Percentiles rank a stretch among this genome's conserved stretches.
These are phyloP conservation scores for Dipodomys spectabilis DNA, from an alignment of 2,113 vertebrate species.

Conservation along the genomic window DNA sequence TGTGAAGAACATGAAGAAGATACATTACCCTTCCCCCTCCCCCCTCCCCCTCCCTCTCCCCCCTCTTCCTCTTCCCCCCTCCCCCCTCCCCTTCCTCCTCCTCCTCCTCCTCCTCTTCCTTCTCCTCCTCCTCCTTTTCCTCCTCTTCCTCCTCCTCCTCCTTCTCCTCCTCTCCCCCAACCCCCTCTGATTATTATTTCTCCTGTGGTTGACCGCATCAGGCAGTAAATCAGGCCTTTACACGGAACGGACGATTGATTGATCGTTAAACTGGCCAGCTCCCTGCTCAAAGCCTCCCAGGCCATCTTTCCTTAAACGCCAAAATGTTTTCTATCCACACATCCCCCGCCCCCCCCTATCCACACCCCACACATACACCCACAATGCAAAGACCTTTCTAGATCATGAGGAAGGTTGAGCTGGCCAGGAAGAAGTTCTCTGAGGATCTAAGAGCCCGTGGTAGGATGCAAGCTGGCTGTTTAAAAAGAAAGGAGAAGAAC, in stretches of 20 bases:
- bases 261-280: neutral
- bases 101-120: no score
- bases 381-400: neutral
- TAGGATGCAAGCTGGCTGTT: neutral
- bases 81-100: no score
- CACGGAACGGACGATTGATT: neutral
- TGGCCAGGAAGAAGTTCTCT: slow-evolving; percentile 45
- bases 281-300: neutral
- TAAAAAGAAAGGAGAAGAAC: slow-evolving; percentile 54
- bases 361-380: no score
- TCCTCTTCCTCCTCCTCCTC: no score
- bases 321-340: neutral
- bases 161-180: neutral
- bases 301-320: neutral
- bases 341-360: no score
- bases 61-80: no score
- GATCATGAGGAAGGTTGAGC: slow-evolving; percentile 52
- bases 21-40: neutral
- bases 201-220: neutral
- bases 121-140: no score
- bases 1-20: slow-evolving; percentile 67
- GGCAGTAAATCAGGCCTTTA: slow-evolving; percentile 3
- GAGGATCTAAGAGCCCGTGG: neutral
- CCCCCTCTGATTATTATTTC: neutral
- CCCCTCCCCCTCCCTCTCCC: no score